Evolutionary conservation across 1,140 invertebrate species (phyloP).

Genomic region (Zaprionus capensis): DNA sequence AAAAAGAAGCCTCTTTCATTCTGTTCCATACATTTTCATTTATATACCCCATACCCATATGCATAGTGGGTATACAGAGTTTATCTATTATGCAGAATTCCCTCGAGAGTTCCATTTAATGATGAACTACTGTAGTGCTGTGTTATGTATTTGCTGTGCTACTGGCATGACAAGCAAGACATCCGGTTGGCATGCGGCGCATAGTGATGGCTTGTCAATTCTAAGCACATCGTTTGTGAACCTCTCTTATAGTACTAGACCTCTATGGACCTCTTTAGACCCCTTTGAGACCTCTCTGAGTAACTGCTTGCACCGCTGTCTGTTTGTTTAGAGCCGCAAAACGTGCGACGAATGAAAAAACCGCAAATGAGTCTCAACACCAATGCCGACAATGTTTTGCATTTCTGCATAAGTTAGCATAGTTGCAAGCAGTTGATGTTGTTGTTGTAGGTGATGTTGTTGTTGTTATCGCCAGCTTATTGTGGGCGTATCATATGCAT

Average conservation of each 20-base stretch:
- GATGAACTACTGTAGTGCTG: constrained; percentile 18
- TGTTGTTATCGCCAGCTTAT: constrained; percentile 8
- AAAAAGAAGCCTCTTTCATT: no score
- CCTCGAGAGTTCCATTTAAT: constrained; percentile 22
- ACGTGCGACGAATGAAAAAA: constrained; percentile 76
- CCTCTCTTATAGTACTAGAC: constrained; percentile 15
- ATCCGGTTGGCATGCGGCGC: constrained; percentile 65
- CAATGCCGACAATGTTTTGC: constrained; percentile 63
- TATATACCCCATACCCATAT: no score
- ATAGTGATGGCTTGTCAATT: constrained; percentile 70
- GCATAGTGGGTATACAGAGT: neutral
- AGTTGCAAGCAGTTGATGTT: constrained; percentile 12
- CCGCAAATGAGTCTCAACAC: constrained; percentile 73
- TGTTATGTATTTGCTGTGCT: constrained; percentile 1
- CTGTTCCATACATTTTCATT: no score
- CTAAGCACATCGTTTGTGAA: constrained; percentile 67
- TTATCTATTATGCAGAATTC: neutral
- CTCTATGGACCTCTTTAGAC: constrained; percentile 28
- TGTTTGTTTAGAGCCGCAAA: constrained; percentile 72
- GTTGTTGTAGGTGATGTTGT: constrained; percentile 36
- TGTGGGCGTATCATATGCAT: constrained; percentile 36
- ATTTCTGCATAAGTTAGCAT: constrained; percentile 69
- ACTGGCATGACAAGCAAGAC: constrained; percentile 52
- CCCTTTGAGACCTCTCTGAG: constrained; percentile 30
- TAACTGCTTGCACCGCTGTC: constrained; percentile 35